Conservation (phyloP, 2,888 invertebrate species). For the Cerceris rybyensis region DNA sequence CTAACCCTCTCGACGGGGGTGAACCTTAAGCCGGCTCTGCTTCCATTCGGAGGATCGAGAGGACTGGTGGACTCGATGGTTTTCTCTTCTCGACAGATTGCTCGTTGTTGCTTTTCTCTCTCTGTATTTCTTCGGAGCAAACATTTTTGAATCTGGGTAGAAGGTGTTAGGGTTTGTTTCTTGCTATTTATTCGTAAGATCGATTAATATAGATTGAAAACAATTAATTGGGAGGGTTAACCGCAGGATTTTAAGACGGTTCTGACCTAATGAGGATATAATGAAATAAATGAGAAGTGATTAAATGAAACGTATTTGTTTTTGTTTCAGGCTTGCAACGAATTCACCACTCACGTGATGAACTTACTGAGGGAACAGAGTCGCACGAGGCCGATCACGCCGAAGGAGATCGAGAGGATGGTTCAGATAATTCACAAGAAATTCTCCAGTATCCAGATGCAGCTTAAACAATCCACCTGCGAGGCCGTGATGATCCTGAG, state of each 20-base stretch:
- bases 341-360: constrained; percentile 99
- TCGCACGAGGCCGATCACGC: constrained; percentile 98
- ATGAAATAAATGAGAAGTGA: not conserved
- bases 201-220: too few species aligned
- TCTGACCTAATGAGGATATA: not conserved
- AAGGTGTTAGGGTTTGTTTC: not conserved
- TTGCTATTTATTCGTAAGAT: too few species aligned
- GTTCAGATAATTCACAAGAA: constrained; percentile 99
- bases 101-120: not conserved
- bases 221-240: too few species aligned
- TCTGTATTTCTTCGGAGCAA: not conserved
- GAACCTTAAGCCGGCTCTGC: not conserved
- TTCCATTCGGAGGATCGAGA: not conserved
- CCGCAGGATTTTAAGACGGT: not conserved
- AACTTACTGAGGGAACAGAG: constrained; percentile 98
- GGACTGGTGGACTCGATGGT: not conserved
- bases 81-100: not conserved
- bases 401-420: constrained; percentile 99
- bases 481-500: constrained; percentile 99
- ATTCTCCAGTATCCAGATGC: constrained; percentile 98
- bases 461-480: constrained; percentile 99
- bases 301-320: not conserved
- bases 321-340: constrained; percentile 93
- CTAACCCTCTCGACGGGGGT: not conserved
- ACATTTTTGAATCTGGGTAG: not conserved